These are phyloP conservation scores for Hippasteria phrygiana DNA, from an alignment of 53 echinoderm and acorn worm genomes.

Conservation along the genomic window DNA sequence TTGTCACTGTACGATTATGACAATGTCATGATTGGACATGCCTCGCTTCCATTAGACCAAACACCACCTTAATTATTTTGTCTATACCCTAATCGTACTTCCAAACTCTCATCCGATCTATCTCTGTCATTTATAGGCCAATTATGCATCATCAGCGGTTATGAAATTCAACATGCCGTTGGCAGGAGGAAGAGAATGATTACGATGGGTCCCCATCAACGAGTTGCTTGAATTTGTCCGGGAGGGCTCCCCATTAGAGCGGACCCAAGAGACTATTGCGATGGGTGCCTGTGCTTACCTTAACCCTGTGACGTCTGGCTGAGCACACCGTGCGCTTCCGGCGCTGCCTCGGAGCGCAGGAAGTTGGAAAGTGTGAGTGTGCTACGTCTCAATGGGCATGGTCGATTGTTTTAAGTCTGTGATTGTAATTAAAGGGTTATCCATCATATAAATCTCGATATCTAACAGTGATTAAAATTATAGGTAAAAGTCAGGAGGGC, in stretches of 20 bases:
- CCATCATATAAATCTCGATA: background rate
- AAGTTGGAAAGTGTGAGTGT: background rate
- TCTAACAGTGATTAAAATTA: background rate
- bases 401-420: background rate
- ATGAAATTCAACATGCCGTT: background rate
- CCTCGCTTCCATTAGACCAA: no score
- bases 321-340: constrained; percentile 26
- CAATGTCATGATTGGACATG: no score
- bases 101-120: background rate
- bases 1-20: no score
- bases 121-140: background rate
- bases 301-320: constrained; percentile 25
- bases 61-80: no score
- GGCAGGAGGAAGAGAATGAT: background rate
- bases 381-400: background rate
- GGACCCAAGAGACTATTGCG: constrained; percentile 8
- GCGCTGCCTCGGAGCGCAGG: constrained; percentile 20
- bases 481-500: no score
- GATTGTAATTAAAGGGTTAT: background rate
- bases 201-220: background rate
- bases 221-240: background rate
- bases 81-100: no score
- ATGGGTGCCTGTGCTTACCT: constrained; percentile 35
- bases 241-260: background rate
- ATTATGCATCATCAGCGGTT: background rate